Percentiles rank a stretch among this genome's conserved stretches.
These are phyloP conservation scores for Semnopithecus entellus DNA, from an alignment of 2,113 vertebrate species.

Conservation along the genomic window DNA sequence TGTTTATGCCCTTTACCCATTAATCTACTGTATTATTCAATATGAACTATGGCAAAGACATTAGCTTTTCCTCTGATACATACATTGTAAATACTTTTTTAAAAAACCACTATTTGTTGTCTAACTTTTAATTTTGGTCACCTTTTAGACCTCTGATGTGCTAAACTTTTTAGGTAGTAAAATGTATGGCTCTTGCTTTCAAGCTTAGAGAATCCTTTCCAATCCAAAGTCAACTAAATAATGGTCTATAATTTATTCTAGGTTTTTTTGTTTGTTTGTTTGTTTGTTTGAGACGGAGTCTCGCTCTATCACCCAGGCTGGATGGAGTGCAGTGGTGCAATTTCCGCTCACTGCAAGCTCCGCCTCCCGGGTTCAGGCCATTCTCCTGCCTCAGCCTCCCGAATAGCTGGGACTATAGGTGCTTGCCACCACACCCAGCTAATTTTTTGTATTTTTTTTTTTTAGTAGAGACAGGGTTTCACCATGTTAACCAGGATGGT, in stretches of 20 bases:
- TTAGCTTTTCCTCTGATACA: neutral
- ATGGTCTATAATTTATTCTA: neutral
- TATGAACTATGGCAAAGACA: neutral
- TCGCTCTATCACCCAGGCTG: too few relatives aligned
- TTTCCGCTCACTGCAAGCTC: too few relatives aligned
- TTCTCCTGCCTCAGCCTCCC: too few relatives aligned
- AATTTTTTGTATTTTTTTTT: too few relatives aligned
- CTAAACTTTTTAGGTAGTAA: neutral
- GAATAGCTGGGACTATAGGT: too few relatives aligned
- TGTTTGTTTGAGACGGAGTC: too few relatives aligned
- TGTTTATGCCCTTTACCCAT: neutral
- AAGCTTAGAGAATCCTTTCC: neutral
- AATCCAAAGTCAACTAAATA: neutral
- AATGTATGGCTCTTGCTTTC: neutral
- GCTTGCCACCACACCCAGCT: too few relatives aligned
- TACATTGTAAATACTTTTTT: neutral
- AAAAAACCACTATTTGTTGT: neutral
- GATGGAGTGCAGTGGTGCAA: too few relatives aligned
- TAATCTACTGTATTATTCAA: neutral
- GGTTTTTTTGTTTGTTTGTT: neutral
- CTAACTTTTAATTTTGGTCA: neutral
- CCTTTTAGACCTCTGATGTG: neutral
- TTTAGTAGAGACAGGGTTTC: too few relatives aligned
- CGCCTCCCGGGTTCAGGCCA: too few relatives aligned
- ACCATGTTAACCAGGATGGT: too few relatives aligned